These are phyloP conservation scores for Epinephelus awoara DNA, from an alignment of 2,797 vertebrate species.

Conservation along the genomic window DNA sequence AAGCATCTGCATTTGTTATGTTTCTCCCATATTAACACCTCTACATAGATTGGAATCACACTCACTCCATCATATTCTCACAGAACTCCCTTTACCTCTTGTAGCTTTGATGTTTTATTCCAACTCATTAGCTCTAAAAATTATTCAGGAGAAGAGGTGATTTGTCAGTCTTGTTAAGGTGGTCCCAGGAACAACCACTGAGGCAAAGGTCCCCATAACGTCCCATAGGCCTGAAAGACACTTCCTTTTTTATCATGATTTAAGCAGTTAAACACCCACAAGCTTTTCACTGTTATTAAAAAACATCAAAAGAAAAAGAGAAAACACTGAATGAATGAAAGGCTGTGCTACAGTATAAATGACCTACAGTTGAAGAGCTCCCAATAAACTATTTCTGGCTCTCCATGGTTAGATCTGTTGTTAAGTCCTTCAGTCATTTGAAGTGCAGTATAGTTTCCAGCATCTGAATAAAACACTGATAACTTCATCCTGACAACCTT, in stretches of 20 bases:
- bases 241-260: neutral
- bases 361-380: neutral
- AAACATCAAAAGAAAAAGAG: neutral
- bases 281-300: neutral
- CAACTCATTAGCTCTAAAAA: neutral
- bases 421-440: neutral
- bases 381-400: neutral
- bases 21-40: neutral
- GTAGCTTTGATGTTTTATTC: neutral
- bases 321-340: slow-evolving; percentile 1
- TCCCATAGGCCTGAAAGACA: neutral
- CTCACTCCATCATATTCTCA: neutral
- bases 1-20: neutral
- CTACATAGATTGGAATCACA: neutral
- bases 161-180: neutral
- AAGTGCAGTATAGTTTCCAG: neutral
- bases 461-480: neutral
- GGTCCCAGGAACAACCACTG: neutral
- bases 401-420: no score
- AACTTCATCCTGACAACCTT: neutral
- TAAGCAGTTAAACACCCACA: neutral
- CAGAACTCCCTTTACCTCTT: neutral
- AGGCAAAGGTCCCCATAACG: neutral
- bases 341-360: neutral
- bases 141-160: neutral